These are phyloP conservation scores for Anorthoa munda DNA, from an alignment of 2,888 invertebrate genomes.

Conservation along the genomic window DNA sequence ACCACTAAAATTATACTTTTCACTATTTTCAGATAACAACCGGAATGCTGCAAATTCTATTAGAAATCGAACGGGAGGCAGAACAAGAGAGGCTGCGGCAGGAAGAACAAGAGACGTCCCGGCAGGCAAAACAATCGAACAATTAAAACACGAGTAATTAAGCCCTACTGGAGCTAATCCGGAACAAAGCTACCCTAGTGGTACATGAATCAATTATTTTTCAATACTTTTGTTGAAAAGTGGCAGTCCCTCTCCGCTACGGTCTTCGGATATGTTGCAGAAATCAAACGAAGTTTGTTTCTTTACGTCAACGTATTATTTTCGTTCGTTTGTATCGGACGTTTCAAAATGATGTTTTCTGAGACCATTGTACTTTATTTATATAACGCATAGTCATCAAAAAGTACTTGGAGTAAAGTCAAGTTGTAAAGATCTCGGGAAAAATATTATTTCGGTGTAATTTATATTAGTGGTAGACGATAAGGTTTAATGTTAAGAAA, in stretches of 20 bases:
- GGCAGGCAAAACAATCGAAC: background rate
- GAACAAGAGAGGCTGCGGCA: slow-evolving; percentile 35
- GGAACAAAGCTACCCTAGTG: slow-evolving; percentile 24
- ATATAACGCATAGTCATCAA: slow-evolving; percentile 24
- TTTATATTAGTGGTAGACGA: slow-evolving; percentile 48
- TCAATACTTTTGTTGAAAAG: background rate
- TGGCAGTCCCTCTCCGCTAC: background rate
- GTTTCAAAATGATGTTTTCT: slow-evolving; percentile 3
- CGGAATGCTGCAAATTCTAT: slow-evolving; percentile 73
- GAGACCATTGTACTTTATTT: background rate
- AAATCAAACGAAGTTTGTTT: slow-evolving; percentile 12
- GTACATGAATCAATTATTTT: slow-evolving; percentile 14
- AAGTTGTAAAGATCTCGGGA: slow-evolving; percentile 67
- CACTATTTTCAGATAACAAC: slow-evolving; percentile 69
- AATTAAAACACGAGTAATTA: slow-evolving; percentile 26
- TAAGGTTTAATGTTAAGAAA: slow-evolving; percentile 38
- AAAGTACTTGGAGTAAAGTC: slow-evolving; percentile 44
- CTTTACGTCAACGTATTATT: slow-evolving; percentile 2
- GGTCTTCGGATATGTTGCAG: slow-evolving; percentile 11
- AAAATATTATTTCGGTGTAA: slow-evolving; percentile 44
- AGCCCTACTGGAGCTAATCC: slow-evolving; percentile 9
- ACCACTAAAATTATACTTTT: background rate
- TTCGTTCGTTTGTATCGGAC: background rate
- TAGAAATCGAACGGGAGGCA: slow-evolving; percentile 64
- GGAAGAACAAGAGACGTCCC: slow-evolving; percentile 21